Evolutionary conservation across 1,140 invertebrate species (phyloP), one percentile per base, ranked within the genome.

Genomic region (Drosophila burlai): DNA sequence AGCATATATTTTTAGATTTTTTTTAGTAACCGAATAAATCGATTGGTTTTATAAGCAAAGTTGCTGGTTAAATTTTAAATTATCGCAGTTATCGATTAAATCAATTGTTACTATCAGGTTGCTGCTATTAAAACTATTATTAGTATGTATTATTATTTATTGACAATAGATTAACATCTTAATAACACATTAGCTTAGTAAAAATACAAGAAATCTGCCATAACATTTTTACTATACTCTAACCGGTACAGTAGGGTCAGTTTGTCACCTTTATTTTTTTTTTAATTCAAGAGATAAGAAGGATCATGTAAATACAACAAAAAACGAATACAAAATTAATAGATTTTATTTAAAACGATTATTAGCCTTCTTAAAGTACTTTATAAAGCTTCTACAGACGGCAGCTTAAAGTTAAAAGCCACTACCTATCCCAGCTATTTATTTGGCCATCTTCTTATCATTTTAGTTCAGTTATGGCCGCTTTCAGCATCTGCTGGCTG

Each of bases 401-500:
- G 9, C 0, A 10, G 7, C 4, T 55, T 38, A 4, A 10, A 38
- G 18, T 16, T 40, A 11, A 55, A 21, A 11, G 2, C 21, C 21
- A 16, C 18, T 55, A 16, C 3, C 24, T 24, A 38, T 38, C 13
- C 50, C 16, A 26, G 15, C 15, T 18, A 4, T 24, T 34, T 47
- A 57, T 57, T 42, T 31, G 9, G 13, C 11, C 34, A 60, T 24
- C 36, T 31, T 67, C 15, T 21, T 36, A 52, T 21, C 46, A 36
- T 52, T 66, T 66, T 40, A 26, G 16, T 4, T 13, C 21, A 45
- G 16, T 34, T 65, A 31, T 38, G 16, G 26, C 24, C 42, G 21
- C 46, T 40, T 34, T 58, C 52, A 38, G 31, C 52, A 24, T 38
- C 36, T 50, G 34, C 5, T 50, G 47, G 21, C 43, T 66, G 60